phyloP scores from a whole-genome alignment of 2,888 invertebrate genomes.

The Reticulitermes lucifugus region DNA sequence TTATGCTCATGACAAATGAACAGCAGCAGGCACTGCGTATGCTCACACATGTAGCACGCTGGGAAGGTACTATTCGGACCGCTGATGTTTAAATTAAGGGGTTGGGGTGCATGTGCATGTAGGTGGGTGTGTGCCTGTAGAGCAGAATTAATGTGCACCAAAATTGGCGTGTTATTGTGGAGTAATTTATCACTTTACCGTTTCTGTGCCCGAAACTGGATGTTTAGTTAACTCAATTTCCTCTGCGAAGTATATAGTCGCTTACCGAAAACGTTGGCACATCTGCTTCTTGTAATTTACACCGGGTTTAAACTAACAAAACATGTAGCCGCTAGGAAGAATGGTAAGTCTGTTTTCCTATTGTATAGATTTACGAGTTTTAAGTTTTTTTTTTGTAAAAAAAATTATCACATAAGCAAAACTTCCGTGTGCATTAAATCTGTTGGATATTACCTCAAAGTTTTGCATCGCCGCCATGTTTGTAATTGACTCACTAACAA shows the following conservation, averaged over 20 bases:
- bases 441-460: no score
- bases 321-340: no score
- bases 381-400: no score
- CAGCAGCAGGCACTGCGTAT: not conserved
- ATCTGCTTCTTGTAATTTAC: no score
- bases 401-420: no score
- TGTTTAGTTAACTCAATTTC: not conserved
- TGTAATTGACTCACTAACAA: no score
- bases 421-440: no score
- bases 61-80: constrained; percentile 22
- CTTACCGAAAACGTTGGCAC: no score
- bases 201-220: constrained; percentile 4
- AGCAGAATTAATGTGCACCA: constrained; percentile 45
- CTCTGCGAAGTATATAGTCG: not conserved
- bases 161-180: constrained; percentile 49
- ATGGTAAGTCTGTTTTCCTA: no score
- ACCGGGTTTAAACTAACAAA: no score
- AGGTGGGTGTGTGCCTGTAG: not conserved
- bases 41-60: not conserved
- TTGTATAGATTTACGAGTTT: no score
- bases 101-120: not conserved
- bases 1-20: constrained; percentile 21
- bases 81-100: constrained; percentile 51
- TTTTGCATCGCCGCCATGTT: no score
- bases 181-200: constrained; percentile 48